Percentiles rank a stretch among this genome's conserved stretches.
These are phyloP conservation scores for Scolopax bukidnonensis DNA, from an alignment of 2,797 vertebrate genomes.

Conservation along the genomic window DNA sequence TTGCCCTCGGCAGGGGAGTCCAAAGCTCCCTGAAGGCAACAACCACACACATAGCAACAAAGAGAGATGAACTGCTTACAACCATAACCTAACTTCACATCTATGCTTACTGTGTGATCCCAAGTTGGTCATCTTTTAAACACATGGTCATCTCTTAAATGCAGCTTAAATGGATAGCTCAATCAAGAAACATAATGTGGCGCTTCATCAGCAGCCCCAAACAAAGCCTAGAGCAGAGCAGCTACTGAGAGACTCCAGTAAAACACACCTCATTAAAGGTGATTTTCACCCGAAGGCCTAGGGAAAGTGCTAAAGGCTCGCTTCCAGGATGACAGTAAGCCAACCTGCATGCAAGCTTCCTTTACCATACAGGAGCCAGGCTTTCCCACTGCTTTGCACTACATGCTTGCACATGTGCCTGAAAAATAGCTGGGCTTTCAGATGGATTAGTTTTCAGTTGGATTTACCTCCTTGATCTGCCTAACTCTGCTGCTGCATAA, in stretches of 20 bases:
- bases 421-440: neutral
- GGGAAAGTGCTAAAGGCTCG: neutral
- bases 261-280: neutral
- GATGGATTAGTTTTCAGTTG: neutral
- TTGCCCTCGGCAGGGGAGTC: neutral
- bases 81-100: rapidly evolving
- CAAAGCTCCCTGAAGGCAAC: neutral
- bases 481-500: neutral
- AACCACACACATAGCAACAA: neutral
- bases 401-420: neutral
- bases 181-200: neutral
- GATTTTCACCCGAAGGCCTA: neutral
- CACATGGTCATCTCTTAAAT: neutral
- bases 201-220: neutral
- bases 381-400: neutral
- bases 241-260: neutral
- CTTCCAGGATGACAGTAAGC: neutral
- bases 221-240: neutral
- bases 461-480: neutral
- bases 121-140: neutral
- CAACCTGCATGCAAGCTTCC: neutral
- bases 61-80: neutral
- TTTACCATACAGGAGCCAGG: neutral
- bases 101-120: rapidly evolving
- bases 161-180: neutral